Evolutionary conservation across 2,113 vertebrate species (phyloP).

Genomic region (Paracanthobrama guichenoti): DNA sequence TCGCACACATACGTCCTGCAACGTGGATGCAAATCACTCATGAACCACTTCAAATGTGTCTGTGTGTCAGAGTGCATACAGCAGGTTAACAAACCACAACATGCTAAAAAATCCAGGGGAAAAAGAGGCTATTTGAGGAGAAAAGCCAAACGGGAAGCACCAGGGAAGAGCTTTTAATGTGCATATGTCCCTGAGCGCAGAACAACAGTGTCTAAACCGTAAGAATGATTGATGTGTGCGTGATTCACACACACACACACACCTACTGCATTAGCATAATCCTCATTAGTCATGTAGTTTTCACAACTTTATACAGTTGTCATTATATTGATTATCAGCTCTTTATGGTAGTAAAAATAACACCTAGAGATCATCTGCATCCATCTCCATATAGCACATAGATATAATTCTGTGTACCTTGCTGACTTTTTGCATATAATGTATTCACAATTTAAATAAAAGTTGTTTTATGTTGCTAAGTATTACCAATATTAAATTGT

Average conservation of each 20-base stretch:
- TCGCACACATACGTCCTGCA: slow-evolving; percentile 76
- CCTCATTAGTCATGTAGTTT: slow-evolving; percentile 24
- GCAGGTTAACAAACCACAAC: slow-evolving; percentile 78
- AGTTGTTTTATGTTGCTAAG: not conserved
- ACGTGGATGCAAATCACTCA: slow-evolving; percentile 85
- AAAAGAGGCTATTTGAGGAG: not conserved
- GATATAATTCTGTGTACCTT: not conserved
- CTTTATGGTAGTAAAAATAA: not conserved
- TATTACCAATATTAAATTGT: not conserved
- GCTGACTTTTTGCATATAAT: not conserved
- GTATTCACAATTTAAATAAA: not conserved
- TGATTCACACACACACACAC: slow-evolving; percentile 36
- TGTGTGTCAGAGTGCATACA: slow-evolving; percentile 46
- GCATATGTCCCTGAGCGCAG: not conserved
- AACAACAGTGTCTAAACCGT: slow-evolving; percentile 14
- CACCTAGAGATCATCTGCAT: not conserved
- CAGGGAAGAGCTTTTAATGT: slow-evolving; percentile 21
- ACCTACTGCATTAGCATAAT: slow-evolving; percentile 26
- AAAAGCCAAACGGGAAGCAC: slow-evolving; percentile 34
- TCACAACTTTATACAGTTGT: not conserved
- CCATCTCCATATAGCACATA: not conserved
- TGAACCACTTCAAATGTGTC: slow-evolving; percentile 29
- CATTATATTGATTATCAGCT: not conserved
- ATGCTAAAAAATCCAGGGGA: slow-evolving; percentile 45
- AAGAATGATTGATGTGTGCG: slow-evolving; percentile 38